Conservation (phyloP, 2,888 invertebrate genomes). For the Physocephala rufipes region DNA sequence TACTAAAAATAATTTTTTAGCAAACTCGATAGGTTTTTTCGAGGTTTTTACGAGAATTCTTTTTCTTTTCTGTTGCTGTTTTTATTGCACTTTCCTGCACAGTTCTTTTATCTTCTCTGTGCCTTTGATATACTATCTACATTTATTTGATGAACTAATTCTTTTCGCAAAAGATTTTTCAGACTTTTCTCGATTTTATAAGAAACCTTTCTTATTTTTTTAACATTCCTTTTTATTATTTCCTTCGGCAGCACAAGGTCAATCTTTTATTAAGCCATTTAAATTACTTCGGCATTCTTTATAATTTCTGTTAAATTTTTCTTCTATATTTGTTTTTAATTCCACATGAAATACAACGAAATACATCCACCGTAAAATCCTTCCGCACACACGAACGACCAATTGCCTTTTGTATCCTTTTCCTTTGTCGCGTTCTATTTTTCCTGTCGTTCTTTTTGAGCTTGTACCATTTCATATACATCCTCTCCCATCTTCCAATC, state of each 20-base stretch:
- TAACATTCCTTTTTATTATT: background rate
- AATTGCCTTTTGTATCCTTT: constrained; percentile 53
- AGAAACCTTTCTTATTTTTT: background rate
- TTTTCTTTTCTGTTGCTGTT: constrained; percentile 17
- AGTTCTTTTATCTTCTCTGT: background rate
- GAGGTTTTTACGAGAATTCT: constrained; percentile 8
- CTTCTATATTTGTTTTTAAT: constrained; percentile 38
- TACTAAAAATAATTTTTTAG: constrained; percentile 24
- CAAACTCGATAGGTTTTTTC: background rate
- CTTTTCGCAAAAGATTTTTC: background rate
- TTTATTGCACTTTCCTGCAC: constrained; percentile 28
- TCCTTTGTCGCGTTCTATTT: constrained; percentile 7
- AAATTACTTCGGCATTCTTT: constrained; percentile 19
- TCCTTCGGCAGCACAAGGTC: background rate
- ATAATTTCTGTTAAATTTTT: constrained; percentile 36
- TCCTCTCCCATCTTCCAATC: background rate
- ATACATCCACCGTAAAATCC: constrained; percentile 37
- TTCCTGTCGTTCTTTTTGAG: constrained; percentile 20
- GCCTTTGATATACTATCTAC: background rate
- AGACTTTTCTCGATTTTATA: background rate
- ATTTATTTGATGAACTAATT: background rate
- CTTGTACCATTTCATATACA: background rate
- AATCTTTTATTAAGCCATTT: constrained; percentile 10
- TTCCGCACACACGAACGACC: constrained; percentile 59
- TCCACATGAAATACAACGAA: background rate